Conservation (phyloP, 2,888 invertebrate genomes). For the Catocala nupta region DNA sequence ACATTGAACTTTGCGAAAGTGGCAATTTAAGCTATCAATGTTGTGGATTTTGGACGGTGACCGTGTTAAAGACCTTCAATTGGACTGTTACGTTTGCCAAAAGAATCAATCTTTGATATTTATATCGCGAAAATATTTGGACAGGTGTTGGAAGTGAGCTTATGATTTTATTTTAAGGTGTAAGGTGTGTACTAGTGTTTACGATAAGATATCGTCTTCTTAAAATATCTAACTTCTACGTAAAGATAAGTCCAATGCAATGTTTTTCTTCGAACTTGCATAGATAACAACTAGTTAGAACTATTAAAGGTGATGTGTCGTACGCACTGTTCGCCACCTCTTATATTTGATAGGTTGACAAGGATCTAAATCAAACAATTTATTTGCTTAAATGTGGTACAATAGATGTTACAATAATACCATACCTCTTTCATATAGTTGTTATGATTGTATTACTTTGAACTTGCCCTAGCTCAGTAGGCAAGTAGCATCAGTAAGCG, state of each 20-base stretch:
- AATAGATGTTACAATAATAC: too few species aligned
- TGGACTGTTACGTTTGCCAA: slow-evolving; percentile 31
- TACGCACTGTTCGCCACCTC: too few species aligned
- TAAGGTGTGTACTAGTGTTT: too few species aligned
- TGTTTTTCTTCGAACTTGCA: background rate
- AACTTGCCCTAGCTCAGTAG: too few species aligned
- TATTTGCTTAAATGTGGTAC: too few species aligned
- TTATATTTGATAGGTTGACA: too few species aligned
- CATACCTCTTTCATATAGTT: too few species aligned
- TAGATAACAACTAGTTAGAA: background rate
- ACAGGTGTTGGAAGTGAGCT: background rate
- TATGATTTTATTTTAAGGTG: background rate
- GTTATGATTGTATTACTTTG: too few species aligned
- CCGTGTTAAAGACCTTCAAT: slow-evolving; percentile 15
- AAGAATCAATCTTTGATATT: slow-evolving; percentile 31
- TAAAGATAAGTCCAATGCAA: background rate
- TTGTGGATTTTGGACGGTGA: slow-evolving; percentile 39
- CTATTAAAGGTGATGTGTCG: too few species aligned
- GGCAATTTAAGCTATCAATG: slow-evolving; percentile 35
- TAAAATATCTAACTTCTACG: background rate
- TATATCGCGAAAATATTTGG: slow-evolving; percentile 34
- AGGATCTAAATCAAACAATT: too few species aligned
- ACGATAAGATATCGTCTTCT: too few species aligned
- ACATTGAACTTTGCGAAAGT: slow-evolving; percentile 44
- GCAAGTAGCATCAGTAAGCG: too few species aligned